phyloP scores from a whole-genome alignment of 1,140 invertebrate species.

The Ditylenchus dipsaci region DNA sequence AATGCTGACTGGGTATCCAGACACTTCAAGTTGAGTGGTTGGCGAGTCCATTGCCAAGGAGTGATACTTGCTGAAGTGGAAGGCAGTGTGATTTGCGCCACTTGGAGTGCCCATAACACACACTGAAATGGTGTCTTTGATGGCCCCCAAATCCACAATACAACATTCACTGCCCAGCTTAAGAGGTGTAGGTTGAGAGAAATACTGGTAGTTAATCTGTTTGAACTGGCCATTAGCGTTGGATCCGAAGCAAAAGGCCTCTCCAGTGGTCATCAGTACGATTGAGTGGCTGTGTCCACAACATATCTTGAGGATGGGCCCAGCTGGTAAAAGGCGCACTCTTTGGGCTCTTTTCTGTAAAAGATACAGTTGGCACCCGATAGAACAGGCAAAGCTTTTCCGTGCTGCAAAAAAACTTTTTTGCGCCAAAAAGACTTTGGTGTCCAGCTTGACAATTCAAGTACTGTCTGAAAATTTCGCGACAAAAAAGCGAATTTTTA shows the following conservation, averaged over 20 bases:
- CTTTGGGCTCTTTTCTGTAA: constrained; percentile 14
- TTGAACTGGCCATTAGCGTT: constrained; percentile 29
- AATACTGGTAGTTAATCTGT: constrained; percentile 18
- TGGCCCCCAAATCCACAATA: constrained; percentile 1
- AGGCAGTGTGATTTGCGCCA: background rate
- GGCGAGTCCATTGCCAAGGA: background rate
- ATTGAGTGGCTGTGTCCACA: constrained; percentile 21
- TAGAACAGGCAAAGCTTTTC: no score
- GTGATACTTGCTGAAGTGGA: background rate
- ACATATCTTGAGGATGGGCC: constrained; percentile 20
- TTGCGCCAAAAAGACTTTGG: no score
- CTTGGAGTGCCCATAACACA: background rate
- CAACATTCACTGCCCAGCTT: constrained; percentile 12
- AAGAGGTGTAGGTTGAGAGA: constrained; percentile 21
- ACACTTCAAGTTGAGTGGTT: background rate
- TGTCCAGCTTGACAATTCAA: no score
- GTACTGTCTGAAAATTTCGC: no score
- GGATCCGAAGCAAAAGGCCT: constrained; percentile 27
- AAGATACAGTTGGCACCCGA: background rate
- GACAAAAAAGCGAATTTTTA: no score
- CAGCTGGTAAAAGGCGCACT: constrained; percentile 9
- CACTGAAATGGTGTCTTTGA: background rate
- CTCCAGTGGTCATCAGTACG: constrained; percentile 18
- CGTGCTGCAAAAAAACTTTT: no score
- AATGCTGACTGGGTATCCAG: background rate